These are phyloP conservation scores for Pogonocherus hispidulus DNA, from an alignment of 2,888 invertebrate species.

Conservation along the genomic window DNA sequence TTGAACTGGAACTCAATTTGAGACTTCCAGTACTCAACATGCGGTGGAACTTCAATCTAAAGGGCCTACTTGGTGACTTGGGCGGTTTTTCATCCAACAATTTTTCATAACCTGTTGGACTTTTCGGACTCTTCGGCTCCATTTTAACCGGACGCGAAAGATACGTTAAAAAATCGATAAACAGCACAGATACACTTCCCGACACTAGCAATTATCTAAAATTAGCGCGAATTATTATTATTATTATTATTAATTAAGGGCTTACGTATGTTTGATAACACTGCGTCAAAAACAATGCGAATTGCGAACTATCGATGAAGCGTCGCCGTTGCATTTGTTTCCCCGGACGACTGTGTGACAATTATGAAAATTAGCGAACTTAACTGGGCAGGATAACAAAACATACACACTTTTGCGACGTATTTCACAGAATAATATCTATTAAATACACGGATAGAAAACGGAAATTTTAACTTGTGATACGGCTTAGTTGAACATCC, in stretches of 20 bases:
- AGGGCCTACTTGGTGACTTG: slow-evolving; percentile 47
- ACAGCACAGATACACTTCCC: background rate
- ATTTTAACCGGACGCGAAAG: slow-evolving; percentile 39
- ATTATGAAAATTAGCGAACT: slow-evolving; percentile 37
- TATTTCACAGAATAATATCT: slow-evolving; percentile 8
- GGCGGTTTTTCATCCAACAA: slow-evolving; percentile 46
- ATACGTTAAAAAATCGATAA: background rate
- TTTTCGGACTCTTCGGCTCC: slow-evolving; percentile 49
- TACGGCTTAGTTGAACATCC: slow-evolving; percentile 39
- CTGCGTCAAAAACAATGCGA: slow-evolving; percentile 4
- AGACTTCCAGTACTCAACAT: slow-evolving; percentile 57
- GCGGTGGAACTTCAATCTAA: slow-evolving; percentile 54
- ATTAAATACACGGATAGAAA: slow-evolving; percentile 26
- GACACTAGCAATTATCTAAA: background rate
- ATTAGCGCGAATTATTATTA: slow-evolving; percentile 6
- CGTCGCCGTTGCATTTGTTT: slow-evolving; percentile 27
- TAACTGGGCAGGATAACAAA: slow-evolving; percentile 14
- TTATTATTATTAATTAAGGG: background rate
- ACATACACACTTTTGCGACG: slow-evolving; percentile 20
- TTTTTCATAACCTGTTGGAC: slow-evolving; percentile 53
- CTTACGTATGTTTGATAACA: background rate
- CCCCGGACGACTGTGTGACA: slow-evolving; percentile 27
- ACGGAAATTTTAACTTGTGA: slow-evolving; percentile 40
- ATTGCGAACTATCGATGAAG: slow-evolving; percentile 26
- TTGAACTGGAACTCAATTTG: slow-evolving; percentile 45